Conservation (phyloP, 2,113 vertebrate genomes). For the Alexandromys fortis region DNA sequence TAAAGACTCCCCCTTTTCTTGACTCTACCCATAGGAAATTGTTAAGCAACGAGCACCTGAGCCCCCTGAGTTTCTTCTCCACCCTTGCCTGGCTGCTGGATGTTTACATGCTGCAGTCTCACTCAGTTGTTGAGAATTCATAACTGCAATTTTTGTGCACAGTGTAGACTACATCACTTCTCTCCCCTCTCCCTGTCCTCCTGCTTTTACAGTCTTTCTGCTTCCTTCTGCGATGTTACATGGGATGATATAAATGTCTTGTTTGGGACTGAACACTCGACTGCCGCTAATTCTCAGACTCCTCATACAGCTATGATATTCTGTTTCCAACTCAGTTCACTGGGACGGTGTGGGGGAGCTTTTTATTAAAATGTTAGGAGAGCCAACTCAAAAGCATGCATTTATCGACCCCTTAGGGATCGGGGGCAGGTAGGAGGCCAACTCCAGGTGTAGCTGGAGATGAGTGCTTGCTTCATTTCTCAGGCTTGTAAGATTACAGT, state of each 20-base stretch:
- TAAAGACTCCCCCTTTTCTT: neutral
- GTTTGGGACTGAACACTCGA: too few relatives aligned
- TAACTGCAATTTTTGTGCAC: neutral
- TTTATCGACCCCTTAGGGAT: neutral
- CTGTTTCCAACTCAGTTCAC: neutral
- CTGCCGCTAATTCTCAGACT: neutral
- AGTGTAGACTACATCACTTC: neutral
- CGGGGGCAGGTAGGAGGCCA: neutral
- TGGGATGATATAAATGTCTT: neutral
- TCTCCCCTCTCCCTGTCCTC: neutral
- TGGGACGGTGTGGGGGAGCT: too few relatives aligned
- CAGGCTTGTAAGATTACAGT: accelerated
- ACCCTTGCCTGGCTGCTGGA: neutral
- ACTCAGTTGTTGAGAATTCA: neutral
- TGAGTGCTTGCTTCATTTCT: neutral
- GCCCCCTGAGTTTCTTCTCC: neutral
- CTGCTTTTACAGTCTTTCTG: neutral
- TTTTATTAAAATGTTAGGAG: neutral
- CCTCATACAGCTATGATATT: neutral
- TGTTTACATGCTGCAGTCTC: neutral
- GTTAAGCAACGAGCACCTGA: neutral
- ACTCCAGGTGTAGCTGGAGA: neutral
- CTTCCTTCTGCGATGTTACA: neutral
- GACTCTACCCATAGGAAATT: neutral
- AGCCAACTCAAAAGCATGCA: neutral